Base-by-base conservation (phyloP, 1,140 invertebrate species). In the Notospermus geniculatus region DNA sequence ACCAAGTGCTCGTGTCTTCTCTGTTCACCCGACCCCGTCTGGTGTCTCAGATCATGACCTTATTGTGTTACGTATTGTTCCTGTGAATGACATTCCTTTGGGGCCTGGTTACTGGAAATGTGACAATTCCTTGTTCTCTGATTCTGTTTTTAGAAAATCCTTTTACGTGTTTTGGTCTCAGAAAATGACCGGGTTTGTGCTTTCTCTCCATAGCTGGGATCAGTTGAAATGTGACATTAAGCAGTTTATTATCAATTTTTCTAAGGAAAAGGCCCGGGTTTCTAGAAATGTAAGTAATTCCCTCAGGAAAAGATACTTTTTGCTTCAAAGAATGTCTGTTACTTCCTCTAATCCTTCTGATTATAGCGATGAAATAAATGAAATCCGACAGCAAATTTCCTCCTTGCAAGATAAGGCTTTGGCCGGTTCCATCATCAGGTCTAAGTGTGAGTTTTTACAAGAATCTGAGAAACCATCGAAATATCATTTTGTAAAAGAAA, bases 51-150 rank as follows among this genome's bases (percentile, higher is more conserved):
- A 57, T 52, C 55, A 57, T 27, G 23, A 29, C 19, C 57, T 50
- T 30, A 41, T 62, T 23, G 22, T n/a, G 17, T 17, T 57, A 15
- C 15, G n/a, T 1, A 25, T 57, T 13, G 32, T 29, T n/a, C 22
- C 39, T 17, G 39, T 56, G 17, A 15, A 23, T 28, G 25, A 17
- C n/a, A 30, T 57, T n/a, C 25, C 23, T 7, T 27, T 62, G 1
- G 69, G 66, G 7, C 50, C 50, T 11, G 63, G 62, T 17, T 68
- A 59, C 62, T 70, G 68, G 63, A 63, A 67, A 32, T 67, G 61
- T 59, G 65, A 67, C 56, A 63, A 61, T 55, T 41, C 41, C 59
- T 19, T 65, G 25, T 28, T 23, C 50, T 39, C 22, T 50, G 41
- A 22, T 15, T 17, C 1, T 13, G 13, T 41, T 19, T 27, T 30